Evolutionary conservation across 2,888 invertebrate species (phyloP), one percentile per base, ranked within the genome.

Genomic region (Drosophila monieri): DNA sequence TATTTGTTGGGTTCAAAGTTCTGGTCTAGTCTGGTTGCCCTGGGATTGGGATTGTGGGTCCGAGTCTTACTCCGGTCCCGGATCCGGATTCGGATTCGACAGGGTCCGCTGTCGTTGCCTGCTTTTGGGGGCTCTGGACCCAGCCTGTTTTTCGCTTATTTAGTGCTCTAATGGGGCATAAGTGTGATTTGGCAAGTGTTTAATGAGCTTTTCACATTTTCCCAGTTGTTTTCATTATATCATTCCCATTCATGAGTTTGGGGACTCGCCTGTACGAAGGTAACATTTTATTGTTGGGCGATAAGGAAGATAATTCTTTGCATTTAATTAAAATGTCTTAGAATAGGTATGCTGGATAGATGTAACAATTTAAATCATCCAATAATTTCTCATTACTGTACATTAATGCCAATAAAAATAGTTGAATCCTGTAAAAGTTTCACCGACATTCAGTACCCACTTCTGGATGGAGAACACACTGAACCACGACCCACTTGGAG

Each of bases 111-210:
- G 10, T 25, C 18, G n/a, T n/a, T 27, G 6, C 18, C 43, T 15
- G 35, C 47, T 56, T 41, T 49, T 18, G 23, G 23, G 32, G 52
- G 12, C 27, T 74, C 48, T 58, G 48, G 35, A 14, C 35, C 35
- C 35, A 35, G 12, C 27, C 71, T 69, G 54, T 75, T 81, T 80
- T 83, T 74, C 77, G 83, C 80, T 84, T 85, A 79, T 83, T 78
- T 80, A 78, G 84, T 80, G 74, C 68, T 73, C 79, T 83, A 83
- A 85, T 84, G 83, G 84, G 79, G 79, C 80, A 79, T 78, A 83
- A 78, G 85, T 80, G 79, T 83, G 76, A 85, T 85, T 85, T 74
- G 71, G 81, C 76, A 79, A 83, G 79, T 81, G 81, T 83, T 83
- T 84, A 83, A 83, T 84, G 79, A 84, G 84, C 79, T 84, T 83